These are phyloP conservation scores for Parnassius apollo DNA, from an alignment of 2,888 invertebrate genomes.

Conservation along the genomic window DNA sequence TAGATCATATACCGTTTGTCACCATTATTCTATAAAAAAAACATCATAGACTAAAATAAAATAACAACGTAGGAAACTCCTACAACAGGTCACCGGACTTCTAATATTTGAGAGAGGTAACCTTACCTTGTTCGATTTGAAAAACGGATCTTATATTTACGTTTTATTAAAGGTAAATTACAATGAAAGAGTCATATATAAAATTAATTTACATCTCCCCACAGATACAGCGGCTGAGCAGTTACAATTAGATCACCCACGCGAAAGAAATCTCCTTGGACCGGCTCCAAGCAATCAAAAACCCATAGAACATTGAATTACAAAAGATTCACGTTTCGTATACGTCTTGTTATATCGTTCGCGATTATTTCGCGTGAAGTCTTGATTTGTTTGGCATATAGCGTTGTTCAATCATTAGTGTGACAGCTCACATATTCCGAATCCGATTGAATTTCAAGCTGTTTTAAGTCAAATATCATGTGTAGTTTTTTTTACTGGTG, in stretches of 20 bases:
- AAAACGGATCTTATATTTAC: background rate
- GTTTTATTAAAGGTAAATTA: slow-evolving; percentile 7
- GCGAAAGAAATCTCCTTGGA: slow-evolving; percentile 47
- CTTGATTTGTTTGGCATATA: slow-evolving; percentile 1
- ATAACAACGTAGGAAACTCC: too few species aligned
- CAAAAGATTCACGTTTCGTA: slow-evolving; percentile 41
- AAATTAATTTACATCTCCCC: slow-evolving; percentile 4
- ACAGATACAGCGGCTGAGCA: slow-evolving; percentile 5
- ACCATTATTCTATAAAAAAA: too few species aligned
- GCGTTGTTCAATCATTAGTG: background rate
- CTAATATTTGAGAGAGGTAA: too few species aligned
- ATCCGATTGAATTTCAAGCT: too few species aligned
- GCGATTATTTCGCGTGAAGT: slow-evolving; percentile 10
- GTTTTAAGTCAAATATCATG: too few species aligned
- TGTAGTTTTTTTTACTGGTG: too few species aligned
- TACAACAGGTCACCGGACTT: too few species aligned
- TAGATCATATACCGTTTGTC: too few species aligned
- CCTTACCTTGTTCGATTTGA: too few species aligned
- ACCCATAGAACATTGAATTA: slow-evolving; percentile 49
- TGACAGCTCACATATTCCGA: background rate
- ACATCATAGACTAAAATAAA: too few species aligned
- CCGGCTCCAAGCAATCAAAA: slow-evolving; percentile 64
- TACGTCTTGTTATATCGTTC: slow-evolving; percentile 16
- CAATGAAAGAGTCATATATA: background rate
- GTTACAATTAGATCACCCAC: slow-evolving; percentile 36